These are phyloP conservation scores for Callimorpha dominula DNA, from an alignment of 2,888 invertebrate species.

Conservation along the genomic window DNA sequence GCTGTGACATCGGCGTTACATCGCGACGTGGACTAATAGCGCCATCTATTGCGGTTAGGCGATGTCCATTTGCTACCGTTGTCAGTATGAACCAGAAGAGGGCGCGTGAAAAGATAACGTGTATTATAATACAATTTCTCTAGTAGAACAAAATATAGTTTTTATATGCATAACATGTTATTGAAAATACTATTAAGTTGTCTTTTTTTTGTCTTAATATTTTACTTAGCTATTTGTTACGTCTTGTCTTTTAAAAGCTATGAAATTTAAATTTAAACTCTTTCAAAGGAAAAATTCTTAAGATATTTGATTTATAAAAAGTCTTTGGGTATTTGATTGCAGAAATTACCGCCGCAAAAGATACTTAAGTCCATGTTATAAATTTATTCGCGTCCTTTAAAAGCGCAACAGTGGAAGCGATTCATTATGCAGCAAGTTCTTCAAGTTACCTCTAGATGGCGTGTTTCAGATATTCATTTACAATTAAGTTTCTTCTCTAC, in stretches of 20 bases:
- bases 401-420: not conserved
- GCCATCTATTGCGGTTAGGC: conserved; percentile 79
- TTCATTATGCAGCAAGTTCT: conserved; percentile 12
- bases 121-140: not conserved
- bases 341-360: not conserved
- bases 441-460: conserved; percentile 22
- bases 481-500: not conserved
- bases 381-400: not conserved
- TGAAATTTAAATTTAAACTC: not conserved
- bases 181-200: not conserved
- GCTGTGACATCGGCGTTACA: conserved; percentile 70
- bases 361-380: not conserved
- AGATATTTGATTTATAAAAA: not conserved
- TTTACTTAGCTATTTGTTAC: not conserved
- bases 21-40: conserved; percentile 77
- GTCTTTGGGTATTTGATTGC: not conserved
- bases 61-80: conserved; percentile 67
- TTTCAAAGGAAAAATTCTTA: not conserved
- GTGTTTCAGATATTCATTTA: not conserved
- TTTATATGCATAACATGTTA: not conserved
- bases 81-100: conserved; percentile 58
- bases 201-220: not conserved
- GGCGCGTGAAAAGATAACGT: conserved; percentile 37
- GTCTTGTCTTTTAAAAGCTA: not conserved
- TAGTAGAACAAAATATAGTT: too few species aligned